Evolutionary conservation across 2,888 invertebrate species (phyloP).

Genomic region (Agrochola macilenta): DNA sequence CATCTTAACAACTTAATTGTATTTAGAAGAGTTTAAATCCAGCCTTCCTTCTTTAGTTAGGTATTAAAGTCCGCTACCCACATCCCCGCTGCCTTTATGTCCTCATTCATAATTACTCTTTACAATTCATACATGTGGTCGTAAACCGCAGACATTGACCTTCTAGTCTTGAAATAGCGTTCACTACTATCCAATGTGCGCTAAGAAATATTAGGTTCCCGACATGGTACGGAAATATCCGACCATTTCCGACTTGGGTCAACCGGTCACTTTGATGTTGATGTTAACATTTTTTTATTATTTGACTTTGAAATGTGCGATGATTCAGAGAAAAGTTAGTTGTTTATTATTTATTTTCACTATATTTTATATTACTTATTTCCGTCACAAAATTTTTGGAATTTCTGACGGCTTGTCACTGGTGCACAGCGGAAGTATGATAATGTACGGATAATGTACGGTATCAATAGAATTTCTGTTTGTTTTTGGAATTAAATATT

Average conservation of each 20-base stretch:
- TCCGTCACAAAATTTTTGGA: background rate
- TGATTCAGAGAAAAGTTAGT: background rate
- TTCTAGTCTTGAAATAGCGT: constrained; percentile 80
- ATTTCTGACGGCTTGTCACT: background rate
- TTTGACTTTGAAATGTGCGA: constrained; percentile 12
- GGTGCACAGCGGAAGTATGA: background rate
- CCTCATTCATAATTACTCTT: constrained; percentile 48
- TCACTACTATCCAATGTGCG: constrained; percentile 67
- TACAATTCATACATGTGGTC: constrained; percentile 64
- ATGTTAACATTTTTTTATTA: constrained; percentile 13
- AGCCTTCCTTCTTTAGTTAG: background rate
- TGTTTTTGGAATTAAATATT: no score
- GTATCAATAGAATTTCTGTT: no score
- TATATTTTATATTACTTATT: background rate
- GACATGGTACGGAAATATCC: constrained; percentile 42
- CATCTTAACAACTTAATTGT: background rate
- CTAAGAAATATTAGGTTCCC: constrained; percentile 62
- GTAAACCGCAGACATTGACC: constrained; percentile 85
- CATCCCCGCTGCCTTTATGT: constrained; percentile 29
- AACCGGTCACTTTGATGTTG: constrained; percentile 42
- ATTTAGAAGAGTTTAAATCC: background rate
- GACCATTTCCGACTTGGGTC: constrained; percentile 49
- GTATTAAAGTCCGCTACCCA: background rate
- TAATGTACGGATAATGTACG: background rate
- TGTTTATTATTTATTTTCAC: background rate